Evolutionary conservation across 2,888 invertebrate species (phyloP), one percentile per base, ranked within the genome.

Genomic region (Thymelicus acteon): DNA sequence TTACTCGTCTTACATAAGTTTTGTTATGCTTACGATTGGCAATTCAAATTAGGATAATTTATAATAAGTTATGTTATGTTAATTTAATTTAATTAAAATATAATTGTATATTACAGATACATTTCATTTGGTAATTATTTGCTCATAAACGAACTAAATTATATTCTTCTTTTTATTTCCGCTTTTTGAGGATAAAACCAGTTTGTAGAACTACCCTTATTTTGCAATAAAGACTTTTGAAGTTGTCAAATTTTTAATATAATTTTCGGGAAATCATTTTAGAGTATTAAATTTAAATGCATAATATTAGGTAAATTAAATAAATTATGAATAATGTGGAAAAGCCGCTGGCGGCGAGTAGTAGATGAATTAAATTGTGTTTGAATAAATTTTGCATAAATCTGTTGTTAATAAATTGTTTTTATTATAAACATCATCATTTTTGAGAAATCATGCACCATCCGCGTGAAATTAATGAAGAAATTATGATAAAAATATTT

Each of bases 261-360:
- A 10, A 44, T 44, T 44, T 44, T 44, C 12, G 10, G 44, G 44
- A 10, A 12, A 44, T 12, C 8, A 44, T 44, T 44, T 44, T 44
- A 12, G 8, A 44, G 12, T 44, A 7, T 44, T 44, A 4, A 44
- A 44, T 12, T 44, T 7, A 44, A 44, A 12, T 0, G 44, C 12
- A 44, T 4, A 44, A 44, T 44, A 12, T 44, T 10, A 44, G 12
- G 10, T 44, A 12, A 44, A 44, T 44, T 1, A 44, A 44, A 12
- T 44, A 44, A 44, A 44, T 44, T 44, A 44, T 8, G 10, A 44
- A 44, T 47, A 65, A 71, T 72, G 74, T 70, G 62, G 58, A 10
- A 64, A 58, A 60, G 64, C 72, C 72, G 72, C 72, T 37, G 73
- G 72, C 72, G 72, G 73, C 67, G 24, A 57, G 44, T 61, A 52